These are phyloP conservation scores for Dasysyrphus tricinctus DNA, from an alignment of 2,888 invertebrate genomes.

Conservation along the genomic window DNA sequence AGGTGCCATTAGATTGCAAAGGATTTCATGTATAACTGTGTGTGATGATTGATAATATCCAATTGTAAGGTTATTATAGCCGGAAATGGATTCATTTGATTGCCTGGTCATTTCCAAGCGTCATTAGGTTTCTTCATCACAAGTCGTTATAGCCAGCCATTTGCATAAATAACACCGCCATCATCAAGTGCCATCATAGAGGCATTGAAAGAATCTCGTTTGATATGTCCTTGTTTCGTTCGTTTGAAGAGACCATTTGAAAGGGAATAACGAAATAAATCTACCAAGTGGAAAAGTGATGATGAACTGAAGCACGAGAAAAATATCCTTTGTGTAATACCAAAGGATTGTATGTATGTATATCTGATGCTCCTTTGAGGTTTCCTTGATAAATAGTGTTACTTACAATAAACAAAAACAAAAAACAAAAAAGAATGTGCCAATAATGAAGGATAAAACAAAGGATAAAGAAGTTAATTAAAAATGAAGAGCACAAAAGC, in stretches of 20 bases:
- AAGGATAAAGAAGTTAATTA: conserved; percentile 22
- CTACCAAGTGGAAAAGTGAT: conserved; percentile 13
- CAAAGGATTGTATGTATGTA: conserved; percentile 14
- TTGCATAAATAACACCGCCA: conserved; percentile 32
- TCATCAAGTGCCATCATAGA: conserved; percentile 4
- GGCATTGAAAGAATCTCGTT: conserved; percentile 25
- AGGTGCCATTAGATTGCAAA: conserved; percentile 28
- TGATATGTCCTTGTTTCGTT: conserved; percentile 17
- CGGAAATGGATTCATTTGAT: conserved; percentile 43
- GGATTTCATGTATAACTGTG: not conserved
- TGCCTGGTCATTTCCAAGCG: conserved; percentile 49
- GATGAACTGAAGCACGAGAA: not conserved
- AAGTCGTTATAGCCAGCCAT: conserved; percentile 15
- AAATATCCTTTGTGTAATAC: not conserved
- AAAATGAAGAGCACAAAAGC: conserved; percentile 9
- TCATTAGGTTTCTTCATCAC: conserved; percentile 36
- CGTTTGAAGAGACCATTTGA: conserved; percentile 26
- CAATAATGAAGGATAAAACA: conserved; percentile 9
- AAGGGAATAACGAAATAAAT: conserved; percentile 22
- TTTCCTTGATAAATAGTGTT: not conserved
- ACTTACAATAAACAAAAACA: not conserved
- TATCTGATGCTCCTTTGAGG: not conserved
- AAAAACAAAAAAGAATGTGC: not conserved
- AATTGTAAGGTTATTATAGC: conserved; percentile 28
- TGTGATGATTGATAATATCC: conserved; percentile 38